These are phyloP conservation scores for Ceratina australensis DNA, from an alignment of 1,140 invertebrate genomes.

Conservation along the genomic window DNA sequence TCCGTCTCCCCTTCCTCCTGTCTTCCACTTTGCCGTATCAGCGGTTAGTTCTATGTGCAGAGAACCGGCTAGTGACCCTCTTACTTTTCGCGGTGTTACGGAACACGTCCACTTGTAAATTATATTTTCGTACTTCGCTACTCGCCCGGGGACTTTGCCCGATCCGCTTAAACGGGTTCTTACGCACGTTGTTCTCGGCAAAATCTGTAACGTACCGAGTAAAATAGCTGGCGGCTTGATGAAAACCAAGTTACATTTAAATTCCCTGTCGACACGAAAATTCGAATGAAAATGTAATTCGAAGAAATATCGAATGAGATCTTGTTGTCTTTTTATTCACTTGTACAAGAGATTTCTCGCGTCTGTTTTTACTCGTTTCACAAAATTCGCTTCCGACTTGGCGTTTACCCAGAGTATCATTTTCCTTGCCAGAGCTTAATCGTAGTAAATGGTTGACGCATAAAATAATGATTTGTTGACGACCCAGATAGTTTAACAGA, in stretches of 20 bases:
- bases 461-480: not conserved
- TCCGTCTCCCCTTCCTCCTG: constrained; percentile 60
- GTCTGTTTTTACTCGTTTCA: no score
- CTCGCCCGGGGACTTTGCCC: not conserved
- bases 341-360: no score
- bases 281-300: not conserved
- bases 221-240: not conserved
- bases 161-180: constrained; percentile 4
- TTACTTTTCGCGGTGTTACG: constrained; percentile 14
- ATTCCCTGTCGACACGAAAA: not conserved
- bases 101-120: constrained; percentile 8
- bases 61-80: constrained; percentile 24
- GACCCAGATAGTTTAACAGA: not conserved
- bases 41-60: constrained; percentile 40
- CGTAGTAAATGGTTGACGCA: not conserved
- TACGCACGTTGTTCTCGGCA: not conserved
- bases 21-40: constrained; percentile 50
- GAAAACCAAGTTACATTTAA: not conserved
- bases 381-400: no score
- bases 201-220: not conserved
- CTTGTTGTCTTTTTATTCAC: no score
- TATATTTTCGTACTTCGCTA: constrained; percentile 1
- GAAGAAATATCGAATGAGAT: not conserved
- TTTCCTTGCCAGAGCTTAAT: not conserved
- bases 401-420: no score